Evolutionary conservation across 2,888 invertebrate genomes (phyloP).

Genomic region (Synergus laeviventris): DNA sequence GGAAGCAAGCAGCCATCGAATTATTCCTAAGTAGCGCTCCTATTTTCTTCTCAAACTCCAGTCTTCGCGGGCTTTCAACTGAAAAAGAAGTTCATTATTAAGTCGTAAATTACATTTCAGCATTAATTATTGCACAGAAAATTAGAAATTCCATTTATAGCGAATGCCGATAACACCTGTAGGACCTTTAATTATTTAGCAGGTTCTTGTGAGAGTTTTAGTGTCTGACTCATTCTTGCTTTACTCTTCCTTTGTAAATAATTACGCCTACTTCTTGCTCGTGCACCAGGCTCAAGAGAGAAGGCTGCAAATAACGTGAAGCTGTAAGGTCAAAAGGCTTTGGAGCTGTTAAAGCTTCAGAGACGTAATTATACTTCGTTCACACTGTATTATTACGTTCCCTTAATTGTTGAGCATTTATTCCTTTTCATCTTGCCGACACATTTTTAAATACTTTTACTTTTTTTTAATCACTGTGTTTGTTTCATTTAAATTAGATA

Average conservation of each 20-base stretch:
- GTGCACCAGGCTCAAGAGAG: neutral
- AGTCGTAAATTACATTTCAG: slow-evolving; percentile 34
- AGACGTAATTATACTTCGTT: slow-evolving; percentile 9
- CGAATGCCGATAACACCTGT: slow-evolving; percentile 38
- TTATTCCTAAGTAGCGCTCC: slow-evolving; percentile 19
- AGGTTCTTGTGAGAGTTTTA: slow-evolving; percentile 45
- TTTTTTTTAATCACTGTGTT: neutral
- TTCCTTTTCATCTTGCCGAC: neutral
- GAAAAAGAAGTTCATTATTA: slow-evolving; percentile 30
- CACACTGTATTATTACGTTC: neutral
- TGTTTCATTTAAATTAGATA: no score
- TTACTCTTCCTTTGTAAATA: slow-evolving; percentile 22
- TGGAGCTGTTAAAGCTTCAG: neutral
- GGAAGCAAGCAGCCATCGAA: slow-evolving; percentile 35
- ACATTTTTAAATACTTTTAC: neutral
- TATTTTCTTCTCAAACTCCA: slow-evolving; percentile 4
- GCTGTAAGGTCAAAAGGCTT: slow-evolving; percentile 6
- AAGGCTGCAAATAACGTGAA: slow-evolving; percentile 16
- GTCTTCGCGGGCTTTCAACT: slow-evolving; percentile 8
- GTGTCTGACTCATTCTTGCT: slow-evolving; percentile 13
- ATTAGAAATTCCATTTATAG: slow-evolving; percentile 60
- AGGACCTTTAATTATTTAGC: slow-evolving; percentile 54
- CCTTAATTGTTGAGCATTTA: neutral
- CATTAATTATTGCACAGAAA: slow-evolving; percentile 53
- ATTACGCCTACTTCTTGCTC: slow-evolving; percentile 9